phyloP scores from a whole-genome alignment of 2,797 vertebrate genomes.

The Pseudochirops cupreus region DNA sequence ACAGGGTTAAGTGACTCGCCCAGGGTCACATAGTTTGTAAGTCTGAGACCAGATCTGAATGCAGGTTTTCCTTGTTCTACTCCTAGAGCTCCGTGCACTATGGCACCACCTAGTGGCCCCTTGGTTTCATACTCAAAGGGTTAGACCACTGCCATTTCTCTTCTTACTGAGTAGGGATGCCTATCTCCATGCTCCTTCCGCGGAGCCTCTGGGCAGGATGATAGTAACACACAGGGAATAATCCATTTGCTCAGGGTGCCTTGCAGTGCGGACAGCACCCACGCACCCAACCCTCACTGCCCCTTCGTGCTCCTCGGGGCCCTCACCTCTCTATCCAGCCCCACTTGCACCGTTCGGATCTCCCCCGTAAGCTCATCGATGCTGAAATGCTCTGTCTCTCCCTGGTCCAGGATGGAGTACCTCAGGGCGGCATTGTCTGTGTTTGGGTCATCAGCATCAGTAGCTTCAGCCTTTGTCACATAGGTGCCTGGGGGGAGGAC shows the following conservation, averaged over 20 bases:
- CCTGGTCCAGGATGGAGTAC: slow-evolving; percentile 92
- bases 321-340: slow-evolving; percentile 94
- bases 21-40: too few species aligned
- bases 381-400: slow-evolving; percentile 90
- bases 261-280: not conserved
- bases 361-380: slow-evolving; percentile 92
- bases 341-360: slow-evolving; percentile 92
- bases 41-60: too few species aligned
- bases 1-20: not conserved
- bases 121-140: too few species aligned
- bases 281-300: not conserved
- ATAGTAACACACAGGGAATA: too few species aligned
- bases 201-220: too few species aligned
- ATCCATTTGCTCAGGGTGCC: not conserved
- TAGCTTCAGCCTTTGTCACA: slow-evolving; percentile 92
- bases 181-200: not conserved
- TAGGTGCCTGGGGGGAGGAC: slow-evolving; percentile 88
- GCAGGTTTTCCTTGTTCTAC: too few species aligned
- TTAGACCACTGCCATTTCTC: not conserved
- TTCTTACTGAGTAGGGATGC: not conserved
- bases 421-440: slow-evolving; percentile 93
- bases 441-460: slow-evolving; percentile 92
- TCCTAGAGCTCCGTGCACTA: too few species aligned
- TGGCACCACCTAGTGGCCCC: too few species aligned
- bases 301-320: fast-evolving